Evolutionary conservation across 1,140 invertebrate genomes (phyloP), one percentile per base, ranked within the genome.

Genomic region (Aphelinus atriplicis): DNA sequence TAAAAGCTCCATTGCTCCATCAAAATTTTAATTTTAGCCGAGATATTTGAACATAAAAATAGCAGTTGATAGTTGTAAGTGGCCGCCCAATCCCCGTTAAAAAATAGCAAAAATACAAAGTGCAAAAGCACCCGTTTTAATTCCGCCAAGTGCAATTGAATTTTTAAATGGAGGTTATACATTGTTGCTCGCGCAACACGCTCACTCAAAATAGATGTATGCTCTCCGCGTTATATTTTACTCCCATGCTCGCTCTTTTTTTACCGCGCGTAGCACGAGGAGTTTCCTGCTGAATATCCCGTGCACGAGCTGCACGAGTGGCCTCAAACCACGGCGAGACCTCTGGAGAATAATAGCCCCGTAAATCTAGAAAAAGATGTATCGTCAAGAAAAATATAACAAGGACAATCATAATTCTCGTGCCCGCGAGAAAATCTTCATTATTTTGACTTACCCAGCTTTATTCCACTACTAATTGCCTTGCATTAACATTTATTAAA

Each of bases 281-380:
- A 66, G 64, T 55, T 66, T 55, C 7, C 42, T 10, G 26, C 26
- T 66, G 64, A 51, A 66, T 66, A 66, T 66, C 56, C 42, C 47
- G 64, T 26, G 26, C 26, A 26, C 26, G 26, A 26, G 26, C 56
- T n/a, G 56, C 63, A 51, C 51, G 51, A 66, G 48, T 66, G 64
- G 64, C 51, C 64, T 66, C 56, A 66, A 66, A 66, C 64, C 51
- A 66, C 64, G 64, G 45, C 50, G 64, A 53, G 43, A 43, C n/a
- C 63, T 26, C 51, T 5, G 7, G 64, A 66, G 64, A 66, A 66
- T 66, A 66, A 66, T 66, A 66, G 64, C 64, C 64, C 50, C 64
- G 64, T 66, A 66, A 66, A 66, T 65, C n/a, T 51, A 3, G 51
- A 55, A 66, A 66, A 66, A 66, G 50, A 66, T 55, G 64, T 66